Conservation (phyloP, 2,113 vertebrate genomes). For the Haemorhous mexicanus region DNA sequence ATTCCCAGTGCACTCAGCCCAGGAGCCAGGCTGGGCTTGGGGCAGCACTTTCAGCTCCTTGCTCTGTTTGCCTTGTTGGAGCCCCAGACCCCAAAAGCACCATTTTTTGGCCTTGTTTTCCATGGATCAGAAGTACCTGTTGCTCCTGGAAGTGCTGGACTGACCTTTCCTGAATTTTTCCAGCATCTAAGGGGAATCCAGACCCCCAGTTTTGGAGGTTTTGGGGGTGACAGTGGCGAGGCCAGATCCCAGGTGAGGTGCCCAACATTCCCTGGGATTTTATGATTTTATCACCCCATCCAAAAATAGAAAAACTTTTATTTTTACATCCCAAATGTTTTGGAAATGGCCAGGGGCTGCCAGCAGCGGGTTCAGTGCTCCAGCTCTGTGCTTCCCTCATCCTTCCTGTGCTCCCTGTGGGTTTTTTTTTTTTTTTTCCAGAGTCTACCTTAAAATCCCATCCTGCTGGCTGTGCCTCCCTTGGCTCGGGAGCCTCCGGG, state of each 20-base stretch:
- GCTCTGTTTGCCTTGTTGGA: background rate
- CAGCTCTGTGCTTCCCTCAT: background rate
- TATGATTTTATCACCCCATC: background rate
- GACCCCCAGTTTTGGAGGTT: slow-evolving; percentile 43
- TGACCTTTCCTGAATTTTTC: slow-evolving; percentile 54
- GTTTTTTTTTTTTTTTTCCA: background rate
- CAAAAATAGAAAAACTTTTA: background rate
- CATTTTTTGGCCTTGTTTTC: background rate
- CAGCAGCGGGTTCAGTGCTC: background rate
- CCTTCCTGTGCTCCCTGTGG: accelerated
- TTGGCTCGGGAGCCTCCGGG: background rate
- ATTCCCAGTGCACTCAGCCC: slow-evolving; percentile 26
- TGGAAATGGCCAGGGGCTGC: background rate
- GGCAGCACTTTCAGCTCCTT: background rate
- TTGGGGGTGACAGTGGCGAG: background rate
- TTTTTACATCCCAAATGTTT: background rate
- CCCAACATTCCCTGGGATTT: background rate
- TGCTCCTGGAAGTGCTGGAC: slow-evolving; percentile 1
- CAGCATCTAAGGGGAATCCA: background rate
- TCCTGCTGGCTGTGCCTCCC: background rate
- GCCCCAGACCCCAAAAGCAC: background rate
- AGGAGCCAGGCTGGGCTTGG: background rate
- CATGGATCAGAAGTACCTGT: slow-evolving; percentile 58
- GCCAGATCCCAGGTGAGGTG: background rate
- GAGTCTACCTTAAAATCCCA: slow-evolving; percentile 31